Conservation (phyloP, 2,113 vertebrate genomes). For the Shinisaurus crocodilurus region DNA sequence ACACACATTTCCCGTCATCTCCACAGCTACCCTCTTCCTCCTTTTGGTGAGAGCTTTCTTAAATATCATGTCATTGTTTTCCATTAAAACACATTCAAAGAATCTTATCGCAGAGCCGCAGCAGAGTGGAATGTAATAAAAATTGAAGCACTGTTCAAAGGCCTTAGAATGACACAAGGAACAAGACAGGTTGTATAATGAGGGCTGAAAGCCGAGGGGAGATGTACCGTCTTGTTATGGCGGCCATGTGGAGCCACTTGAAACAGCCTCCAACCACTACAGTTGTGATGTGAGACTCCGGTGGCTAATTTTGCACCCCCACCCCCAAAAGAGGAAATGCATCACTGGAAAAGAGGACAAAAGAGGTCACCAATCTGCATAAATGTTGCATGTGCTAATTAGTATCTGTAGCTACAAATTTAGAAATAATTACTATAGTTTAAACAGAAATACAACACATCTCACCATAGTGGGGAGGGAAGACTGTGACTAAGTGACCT, state of each 20-base stretch:
- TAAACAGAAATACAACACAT: background rate
- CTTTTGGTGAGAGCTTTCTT: background rate
- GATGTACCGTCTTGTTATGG: background rate
- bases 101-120: fast-evolving
- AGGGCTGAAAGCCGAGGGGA: background rate
- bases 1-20: background rate
- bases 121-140: background rate
- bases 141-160: background rate
- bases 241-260: background rate
- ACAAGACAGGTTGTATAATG: background rate
- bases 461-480: background rate
- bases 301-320: background rate
- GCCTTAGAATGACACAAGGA: background rate
- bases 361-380: background rate
- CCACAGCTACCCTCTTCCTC: background rate
- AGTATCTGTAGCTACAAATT: background rate
- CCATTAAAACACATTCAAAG: background rate
- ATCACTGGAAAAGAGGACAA: background rate
- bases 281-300: background rate
- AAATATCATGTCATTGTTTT: background rate
- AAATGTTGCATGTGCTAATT: background rate
- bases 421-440: background rate
- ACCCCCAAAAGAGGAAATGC: background rate
- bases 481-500: too few relatives aligned
- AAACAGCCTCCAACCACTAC: too few relatives aligned